Percentiles rank a stretch among this genome's conserved stretches.
Evolutionary conservation across 2,113 vertebrate genomes (phyloP).

Genomic region (Oreochromis spilurus): DNA sequence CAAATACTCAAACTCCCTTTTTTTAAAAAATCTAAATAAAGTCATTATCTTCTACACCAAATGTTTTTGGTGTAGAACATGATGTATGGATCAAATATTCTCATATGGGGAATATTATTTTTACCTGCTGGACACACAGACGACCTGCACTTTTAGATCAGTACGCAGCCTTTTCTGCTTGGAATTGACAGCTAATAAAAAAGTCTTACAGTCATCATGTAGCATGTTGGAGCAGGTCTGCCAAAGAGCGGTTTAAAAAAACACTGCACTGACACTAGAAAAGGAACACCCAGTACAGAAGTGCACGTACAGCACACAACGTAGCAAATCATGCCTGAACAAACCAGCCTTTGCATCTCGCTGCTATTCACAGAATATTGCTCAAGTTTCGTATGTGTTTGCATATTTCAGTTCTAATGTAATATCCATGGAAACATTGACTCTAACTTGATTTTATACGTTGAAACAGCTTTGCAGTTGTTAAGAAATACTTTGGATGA

Average conservation of each 20-base stretch:
- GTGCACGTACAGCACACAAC: neutral
- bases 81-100: neutral
- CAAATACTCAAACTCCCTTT: neutral
- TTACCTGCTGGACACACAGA: accelerated
- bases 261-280: neutral
- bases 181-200: neutral
- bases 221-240: neutral
- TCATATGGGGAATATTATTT: neutral
- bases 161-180: neutral
- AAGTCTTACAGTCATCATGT: neutral
- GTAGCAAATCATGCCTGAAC: neutral
- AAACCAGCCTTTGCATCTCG: neutral
- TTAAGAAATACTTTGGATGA: neutral
- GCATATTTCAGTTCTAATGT: neutral
- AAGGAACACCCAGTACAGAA: neutral
- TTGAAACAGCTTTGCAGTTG: neutral
- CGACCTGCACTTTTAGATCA: neutral
- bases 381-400: neutral
- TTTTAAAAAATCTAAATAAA: accelerated
- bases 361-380: neutral
- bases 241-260: neutral
- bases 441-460: neutral
- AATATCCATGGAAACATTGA: neutral
- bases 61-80: neutral
- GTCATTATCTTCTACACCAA: neutral